These are phyloP conservation scores for Salpingus planirostris DNA, from an alignment of 2,888 invertebrate species.

Conservation along the genomic window DNA sequence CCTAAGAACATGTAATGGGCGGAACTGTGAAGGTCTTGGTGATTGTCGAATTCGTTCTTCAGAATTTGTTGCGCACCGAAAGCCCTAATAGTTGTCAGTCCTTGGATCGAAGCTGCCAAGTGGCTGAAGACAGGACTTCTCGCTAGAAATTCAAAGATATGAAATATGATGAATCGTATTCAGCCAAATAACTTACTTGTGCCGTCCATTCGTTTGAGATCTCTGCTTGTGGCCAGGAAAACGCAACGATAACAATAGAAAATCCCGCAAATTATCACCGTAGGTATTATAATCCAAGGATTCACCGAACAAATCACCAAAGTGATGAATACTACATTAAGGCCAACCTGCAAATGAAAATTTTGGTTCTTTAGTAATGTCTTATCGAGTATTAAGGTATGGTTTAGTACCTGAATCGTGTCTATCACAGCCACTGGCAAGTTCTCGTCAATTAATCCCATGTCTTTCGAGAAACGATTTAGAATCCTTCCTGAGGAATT, in stretches of 20 bases:
- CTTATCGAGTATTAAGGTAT: background rate
- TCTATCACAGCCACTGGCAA: constrained; percentile 46
- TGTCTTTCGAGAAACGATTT: constrained; percentile 66
- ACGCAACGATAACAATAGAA: background rate
- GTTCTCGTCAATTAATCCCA: constrained; percentile 50
- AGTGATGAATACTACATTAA: constrained; percentile 52
- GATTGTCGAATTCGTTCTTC: constrained; percentile 50
- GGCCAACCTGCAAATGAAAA: constrained; percentile 49
- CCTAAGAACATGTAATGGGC: constrained; percentile 58
- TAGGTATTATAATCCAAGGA: constrained; percentile 50
- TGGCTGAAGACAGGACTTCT: constrained; percentile 69
- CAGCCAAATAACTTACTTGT: constrained; percentile 23
- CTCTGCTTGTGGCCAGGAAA: constrained; percentile 40
- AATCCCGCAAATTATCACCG: constrained; percentile 56
- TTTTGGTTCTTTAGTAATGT: constrained; percentile 41
- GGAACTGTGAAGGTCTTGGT: constrained; percentile 57
- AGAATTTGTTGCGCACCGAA: constrained; percentile 55
- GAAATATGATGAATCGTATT: background rate
- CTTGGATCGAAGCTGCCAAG: constrained; percentile 62
- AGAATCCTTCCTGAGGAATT: constrained; percentile 57
- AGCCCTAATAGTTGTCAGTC: constrained; percentile 65
- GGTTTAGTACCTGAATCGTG: constrained; percentile 37
- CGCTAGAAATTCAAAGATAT: too few relatives aligned
- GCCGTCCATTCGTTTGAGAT: constrained; percentile 54
- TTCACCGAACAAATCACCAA: constrained; percentile 64